Base-by-base conservation (phyloP, 2,888 invertebrate genomes). In the Leptinotarsa juncta region DNA sequence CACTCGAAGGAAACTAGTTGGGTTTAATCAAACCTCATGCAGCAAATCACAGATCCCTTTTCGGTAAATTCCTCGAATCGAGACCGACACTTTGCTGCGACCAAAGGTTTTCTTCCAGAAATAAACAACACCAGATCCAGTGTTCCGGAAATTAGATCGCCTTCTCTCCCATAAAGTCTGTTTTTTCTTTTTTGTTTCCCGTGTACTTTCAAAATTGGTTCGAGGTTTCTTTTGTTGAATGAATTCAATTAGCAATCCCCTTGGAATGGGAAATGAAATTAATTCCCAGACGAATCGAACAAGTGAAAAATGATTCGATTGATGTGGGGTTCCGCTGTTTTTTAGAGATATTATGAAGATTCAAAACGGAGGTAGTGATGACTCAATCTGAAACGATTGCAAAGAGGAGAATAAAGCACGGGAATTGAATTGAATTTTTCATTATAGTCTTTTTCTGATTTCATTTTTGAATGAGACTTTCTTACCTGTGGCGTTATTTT, bases 101-200 rank as follows among this genome's bases (percentile, higher is more conserved):
- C 18, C 53, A 10, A 53, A 53, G 53, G 18, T 53, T 15, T 14
- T 26, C 23, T 15, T 0, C 26, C 20, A 57, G 23, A 57, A 57
- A 57, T 57, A 57, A 57, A 57, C 57, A 57, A 57, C 57, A 57
- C 57, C 57, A 20, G 23, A 57, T 57, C 20, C 57, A 57, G 23
- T 15, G 23, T 20, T 14, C 57, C 3, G 20, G 23, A 57, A 26
- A 57, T 57, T 57, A 15, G 23, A 57, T 57, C 14, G 23, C 57
- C 57, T 2, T 3, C 14, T 57, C 16, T 57, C 23, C 57, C 14
- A 57, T 23, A 15, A 57, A 57, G 20, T 23, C 57, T 4, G 23
- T 57, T 23, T 23, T 57, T 20, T 12, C 23, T 23, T 23, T 16
- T 23, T 23, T 5, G 4, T 26, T 57, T 14, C 1, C 57, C 12